Evolutionary conservation across 2,888 invertebrate species (phyloP), one percentile per base, ranked within the genome.

Genomic region (Osmoderma eremita): DNA sequence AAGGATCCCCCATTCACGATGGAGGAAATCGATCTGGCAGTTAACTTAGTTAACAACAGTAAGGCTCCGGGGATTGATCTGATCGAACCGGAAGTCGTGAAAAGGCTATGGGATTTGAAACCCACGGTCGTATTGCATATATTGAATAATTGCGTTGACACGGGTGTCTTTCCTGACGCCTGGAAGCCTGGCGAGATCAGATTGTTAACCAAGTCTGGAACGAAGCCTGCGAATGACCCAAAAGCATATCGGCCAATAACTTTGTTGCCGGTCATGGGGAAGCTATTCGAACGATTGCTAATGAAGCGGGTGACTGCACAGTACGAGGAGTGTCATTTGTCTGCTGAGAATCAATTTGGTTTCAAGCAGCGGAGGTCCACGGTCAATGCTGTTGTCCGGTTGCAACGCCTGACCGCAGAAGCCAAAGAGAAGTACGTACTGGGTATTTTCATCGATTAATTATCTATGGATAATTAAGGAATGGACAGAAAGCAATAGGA

Each of bases 101-200:
- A 10, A 13, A 12, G 17, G 20, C 13, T 30, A 13, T 8, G 13
- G n/a, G 20, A 1, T 2, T 12, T 51, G 51, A 15, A 12, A 13
- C 48, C 48, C 17, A 17, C 5, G 15, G 48, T 48, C 4, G 5
- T 49, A 2, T 12, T 22, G n/a, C 2, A 15, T 20, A 2, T 49
- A 2, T 18, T 18, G 20, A 71, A 72, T 38, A 41, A 38, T 8
- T 71, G 70, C 45, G n/a, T 71, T 13, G 42, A 13, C 8, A 36
- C 0, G 56, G 67, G 3, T 12, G 3, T 6, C 1, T 65, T 70
- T 4, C 70, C 70, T 1, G 45, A 48, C 2, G 18, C 3, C 1
- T 69, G 68, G 67, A 71, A 69, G 39, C 30, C 20, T 20, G 70
- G 63, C 3, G 41, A 67, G 4, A 38, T 71, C 1, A 17, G 58